A percentile compares a stretch with the other conserved stretches of the same genome.
These are phyloP conservation scores for Trichomycterus rosablanca DNA, from an alignment of 2,113 vertebrate species.

Conservation along the genomic window DNA sequence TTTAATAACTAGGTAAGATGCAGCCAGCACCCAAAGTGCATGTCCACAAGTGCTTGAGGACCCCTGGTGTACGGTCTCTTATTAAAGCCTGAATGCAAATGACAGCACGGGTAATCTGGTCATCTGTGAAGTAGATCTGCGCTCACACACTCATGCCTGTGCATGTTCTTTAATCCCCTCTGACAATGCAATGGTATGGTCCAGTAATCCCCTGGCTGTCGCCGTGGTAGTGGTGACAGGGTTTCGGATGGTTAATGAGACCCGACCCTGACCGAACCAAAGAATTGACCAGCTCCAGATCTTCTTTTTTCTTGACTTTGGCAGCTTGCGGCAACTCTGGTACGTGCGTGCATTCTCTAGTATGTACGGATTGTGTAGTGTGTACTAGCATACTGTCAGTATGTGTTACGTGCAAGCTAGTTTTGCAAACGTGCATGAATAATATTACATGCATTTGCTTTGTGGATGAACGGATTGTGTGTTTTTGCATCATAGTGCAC, in stretches of 20 bases:
- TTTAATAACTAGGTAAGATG: no score
- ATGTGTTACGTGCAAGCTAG: background rate
- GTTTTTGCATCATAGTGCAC: slow-evolving; percentile 10
- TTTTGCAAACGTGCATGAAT: background rate
- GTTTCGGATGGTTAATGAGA: slow-evolving; percentile 70
- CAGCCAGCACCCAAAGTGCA: no score
- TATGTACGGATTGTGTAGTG: slow-evolving; percentile 27
- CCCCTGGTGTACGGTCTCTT: slow-evolving; percentile 1
- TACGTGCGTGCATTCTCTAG: slow-evolving; percentile 52
- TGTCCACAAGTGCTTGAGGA: no score
- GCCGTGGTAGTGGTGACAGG: slow-evolving; percentile 79
- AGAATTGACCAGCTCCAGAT: slow-evolving; percentile 62
- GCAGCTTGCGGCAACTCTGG: slow-evolving; percentile 60
- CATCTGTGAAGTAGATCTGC: slow-evolving; percentile 60
- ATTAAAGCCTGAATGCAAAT: slow-evolving; percentile 58
- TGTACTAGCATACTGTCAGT: slow-evolving; percentile 1
- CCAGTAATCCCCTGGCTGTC: slow-evolving; percentile 84
- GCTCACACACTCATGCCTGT: slow-evolving; percentile 53
- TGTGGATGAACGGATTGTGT: background rate
- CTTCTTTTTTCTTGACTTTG: slow-evolving; percentile 55
- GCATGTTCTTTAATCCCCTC: slow-evolving; percentile 76
- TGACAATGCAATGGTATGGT: slow-evolving; percentile 79
- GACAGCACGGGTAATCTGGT: slow-evolving; percentile 67
- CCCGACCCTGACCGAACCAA: slow-evolving; percentile 52
- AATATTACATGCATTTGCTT: background rate